These are phyloP conservation scores for Phalacrocorax carbo DNA, from an alignment of 2,113 vertebrate species.

Conservation along the genomic window DNA sequence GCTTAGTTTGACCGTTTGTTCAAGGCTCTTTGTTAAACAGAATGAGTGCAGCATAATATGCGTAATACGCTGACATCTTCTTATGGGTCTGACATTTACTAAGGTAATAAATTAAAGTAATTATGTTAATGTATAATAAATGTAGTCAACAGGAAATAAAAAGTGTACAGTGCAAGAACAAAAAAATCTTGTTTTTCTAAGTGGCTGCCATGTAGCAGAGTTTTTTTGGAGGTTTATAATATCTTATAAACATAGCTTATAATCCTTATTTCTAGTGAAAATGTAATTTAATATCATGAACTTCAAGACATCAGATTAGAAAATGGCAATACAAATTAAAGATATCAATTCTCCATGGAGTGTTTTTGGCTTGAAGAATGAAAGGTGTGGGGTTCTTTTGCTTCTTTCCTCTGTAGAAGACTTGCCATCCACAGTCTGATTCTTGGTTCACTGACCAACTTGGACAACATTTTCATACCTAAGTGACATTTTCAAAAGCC, in stretches of 20 bases:
- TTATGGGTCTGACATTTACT: constrained; percentile 26
- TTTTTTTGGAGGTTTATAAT: neutral
- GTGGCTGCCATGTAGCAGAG: neutral
- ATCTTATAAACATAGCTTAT: neutral
- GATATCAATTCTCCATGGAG: rapidly evolving
- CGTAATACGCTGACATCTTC: neutral
- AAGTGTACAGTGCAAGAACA: neutral
- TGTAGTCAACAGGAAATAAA: constrained; percentile 29
- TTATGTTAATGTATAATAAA: constrained; percentile 41
- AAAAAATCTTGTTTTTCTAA: neutral
- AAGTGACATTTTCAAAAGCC: neutral
- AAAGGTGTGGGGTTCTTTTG: neutral
- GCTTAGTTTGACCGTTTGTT: neutral
- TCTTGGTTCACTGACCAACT: neutral
- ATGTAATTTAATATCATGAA: neutral
- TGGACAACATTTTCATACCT: neutral
- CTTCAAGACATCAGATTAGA: neutral
- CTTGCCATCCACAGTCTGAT: neutral
- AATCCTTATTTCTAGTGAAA: neutral
- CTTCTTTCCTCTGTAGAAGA: neutral
- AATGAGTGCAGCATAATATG: neutral
- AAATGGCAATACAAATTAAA: neutral
- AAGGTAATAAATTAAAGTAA: constrained; percentile 47
- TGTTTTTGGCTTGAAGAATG: neutral
- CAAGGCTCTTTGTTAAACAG: neutral